Evolutionary conservation across 2,113 vertebrate species (phyloP).

Genomic region (Columba livia): DNA sequence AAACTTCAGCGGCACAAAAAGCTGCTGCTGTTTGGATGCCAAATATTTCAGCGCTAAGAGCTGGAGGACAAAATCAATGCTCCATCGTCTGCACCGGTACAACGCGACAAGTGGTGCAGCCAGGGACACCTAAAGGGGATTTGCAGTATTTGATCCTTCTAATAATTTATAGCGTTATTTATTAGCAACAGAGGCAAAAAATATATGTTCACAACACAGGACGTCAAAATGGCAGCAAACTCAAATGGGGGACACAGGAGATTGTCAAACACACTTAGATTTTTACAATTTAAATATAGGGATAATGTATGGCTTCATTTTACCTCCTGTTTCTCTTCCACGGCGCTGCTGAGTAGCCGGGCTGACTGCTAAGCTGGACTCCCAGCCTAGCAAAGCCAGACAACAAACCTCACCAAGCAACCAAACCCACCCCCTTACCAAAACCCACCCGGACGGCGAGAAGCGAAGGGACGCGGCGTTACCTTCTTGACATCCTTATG

Average conservation of each 20-base stretch:
- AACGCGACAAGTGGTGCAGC: neutral
- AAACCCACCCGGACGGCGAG: rapidly evolving
- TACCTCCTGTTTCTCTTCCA: neutral
- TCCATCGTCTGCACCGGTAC: rapidly evolving
- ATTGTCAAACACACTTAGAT: neutral
- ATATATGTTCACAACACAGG: neutral
- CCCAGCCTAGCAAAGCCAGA: too few relatives aligned
- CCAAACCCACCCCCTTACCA: rapidly evolving
- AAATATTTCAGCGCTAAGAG: neutral
- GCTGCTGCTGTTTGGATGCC: neutral
- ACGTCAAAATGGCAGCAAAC: neutral
- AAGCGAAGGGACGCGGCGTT: neutral
- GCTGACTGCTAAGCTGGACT: neutral
- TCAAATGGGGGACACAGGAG: neutral
- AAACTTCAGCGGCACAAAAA: neutral
- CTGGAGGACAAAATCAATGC: neutral
- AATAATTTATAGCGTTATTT: neutral
- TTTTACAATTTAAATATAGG: neutral
- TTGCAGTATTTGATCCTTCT: neutral
- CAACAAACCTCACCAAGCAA: neutral
- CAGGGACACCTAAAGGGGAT: neutral
- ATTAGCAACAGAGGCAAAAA: neutral
- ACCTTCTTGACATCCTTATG: slow-evolving; percentile 97
- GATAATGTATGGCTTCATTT: neutral
- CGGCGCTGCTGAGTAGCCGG: neutral